These are phyloP conservation scores for Cetonia aurata DNA, from an alignment of 2,888 invertebrate genomes.

Conservation along the genomic window DNA sequence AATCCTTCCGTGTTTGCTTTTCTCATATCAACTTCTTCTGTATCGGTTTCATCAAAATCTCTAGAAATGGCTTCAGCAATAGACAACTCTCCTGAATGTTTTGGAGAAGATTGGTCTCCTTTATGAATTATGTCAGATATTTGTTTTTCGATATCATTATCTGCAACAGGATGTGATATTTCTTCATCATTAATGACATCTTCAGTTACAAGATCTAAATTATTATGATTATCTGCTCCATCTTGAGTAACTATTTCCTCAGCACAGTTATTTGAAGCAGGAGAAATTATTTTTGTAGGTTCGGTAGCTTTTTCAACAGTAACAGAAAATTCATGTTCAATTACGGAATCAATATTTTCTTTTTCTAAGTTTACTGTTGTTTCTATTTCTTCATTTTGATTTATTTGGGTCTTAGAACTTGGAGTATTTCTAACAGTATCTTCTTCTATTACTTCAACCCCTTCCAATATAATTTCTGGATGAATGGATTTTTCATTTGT, in stretches of 20 bases:
- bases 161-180: not conserved
- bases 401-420: no score
- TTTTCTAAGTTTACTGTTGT: not conserved
- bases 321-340: constrained; percentile 17
- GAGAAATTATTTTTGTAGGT: not conserved
- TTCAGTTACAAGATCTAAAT: not conserved
- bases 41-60: constrained; percentile 45
- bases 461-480: constrained; percentile 4
- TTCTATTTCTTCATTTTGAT: no score
- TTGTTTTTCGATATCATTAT: constrained; percentile 34
- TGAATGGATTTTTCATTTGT: not conserved
- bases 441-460: not conserved
- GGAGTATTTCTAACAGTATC: not conserved
- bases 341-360: not conserved
- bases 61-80: constrained; percentile 45
- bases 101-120: not conserved
- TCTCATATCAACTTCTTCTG: constrained; percentile 22
- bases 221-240: not conserved
- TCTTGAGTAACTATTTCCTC: constrained; percentile 15
- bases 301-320: not conserved
- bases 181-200: not conserved
- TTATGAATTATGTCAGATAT: constrained; percentile 29
- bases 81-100: constrained; percentile 19
- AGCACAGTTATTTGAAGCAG: not conserved
- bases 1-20: not conserved